Evolutionary conservation across 1,140 invertebrate species (phyloP).

Genomic region (Procambarus clarkii): DNA sequence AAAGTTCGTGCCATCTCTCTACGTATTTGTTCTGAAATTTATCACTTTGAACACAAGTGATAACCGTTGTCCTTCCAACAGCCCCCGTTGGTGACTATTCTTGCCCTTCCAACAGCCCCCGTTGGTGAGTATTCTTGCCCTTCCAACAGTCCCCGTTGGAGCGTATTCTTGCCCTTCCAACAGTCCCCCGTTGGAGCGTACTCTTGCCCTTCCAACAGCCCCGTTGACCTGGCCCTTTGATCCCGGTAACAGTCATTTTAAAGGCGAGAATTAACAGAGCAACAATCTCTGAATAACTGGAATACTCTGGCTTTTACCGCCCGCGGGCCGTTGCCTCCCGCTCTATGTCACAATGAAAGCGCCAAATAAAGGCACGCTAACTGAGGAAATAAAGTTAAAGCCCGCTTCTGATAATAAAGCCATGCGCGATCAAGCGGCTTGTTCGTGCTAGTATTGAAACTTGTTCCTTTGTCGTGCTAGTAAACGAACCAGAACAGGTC

Average conservation of each 20-base stretch:
- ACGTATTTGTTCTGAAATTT: too few relatives aligned
- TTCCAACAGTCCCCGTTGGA: neutral
- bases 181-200: neutral
- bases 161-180: neutral
- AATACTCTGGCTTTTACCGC: neutral
- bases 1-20: too few relatives aligned
- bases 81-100: neutral
- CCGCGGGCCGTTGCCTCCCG: neutral
- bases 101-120: neutral
- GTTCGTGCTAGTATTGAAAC: too few relatives aligned
- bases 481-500: too few relatives aligned
- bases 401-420: too few relatives aligned
- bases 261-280: neutral
- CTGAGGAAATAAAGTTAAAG: too few relatives aligned
- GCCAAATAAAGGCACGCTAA: neutral
- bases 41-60: too few relatives aligned
- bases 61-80: neutral
- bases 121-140: neutral
- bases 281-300: neutral
- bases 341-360: neutral
- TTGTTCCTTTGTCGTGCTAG: too few relatives aligned
- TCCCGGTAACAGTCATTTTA: neutral
- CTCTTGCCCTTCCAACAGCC: too few relatives aligned
- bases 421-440: too few relatives aligned
- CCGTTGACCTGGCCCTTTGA: neutral